A percentile compares a stretch with the other conserved stretches of the same genome.
Conservation (phyloP, 2,113 vertebrate species). For the Leucosticte australis region DNA sequence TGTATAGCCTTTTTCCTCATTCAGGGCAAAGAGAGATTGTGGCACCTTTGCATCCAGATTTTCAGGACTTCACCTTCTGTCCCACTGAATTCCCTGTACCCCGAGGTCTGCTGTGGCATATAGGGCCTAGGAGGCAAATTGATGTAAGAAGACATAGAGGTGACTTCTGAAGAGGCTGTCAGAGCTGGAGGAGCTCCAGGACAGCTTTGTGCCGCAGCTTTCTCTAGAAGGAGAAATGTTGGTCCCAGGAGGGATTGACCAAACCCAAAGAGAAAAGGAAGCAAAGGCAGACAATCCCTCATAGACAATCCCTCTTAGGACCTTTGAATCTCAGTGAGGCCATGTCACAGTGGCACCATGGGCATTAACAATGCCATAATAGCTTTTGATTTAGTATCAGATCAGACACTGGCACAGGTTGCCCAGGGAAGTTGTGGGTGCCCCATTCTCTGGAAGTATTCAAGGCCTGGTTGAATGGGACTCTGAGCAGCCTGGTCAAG, state of each 20-base stretch:
- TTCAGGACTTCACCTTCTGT: neutral
- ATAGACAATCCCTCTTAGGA: fast-evolving
- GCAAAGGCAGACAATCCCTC: neutral
- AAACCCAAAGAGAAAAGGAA: neutral
- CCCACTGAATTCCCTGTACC: neutral
- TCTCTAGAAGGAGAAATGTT: neutral
- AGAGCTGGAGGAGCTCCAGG: neutral
- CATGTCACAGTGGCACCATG: neutral
- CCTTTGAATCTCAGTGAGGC: neutral
- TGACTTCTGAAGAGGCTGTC: neutral
- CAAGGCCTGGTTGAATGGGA: neutral
- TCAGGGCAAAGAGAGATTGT: neutral
- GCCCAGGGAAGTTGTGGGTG: neutral
- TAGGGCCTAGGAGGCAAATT: neutral
- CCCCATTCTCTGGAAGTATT: neutral
- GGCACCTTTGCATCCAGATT: neutral
- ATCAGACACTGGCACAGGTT: neutral
- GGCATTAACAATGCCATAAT: neutral
- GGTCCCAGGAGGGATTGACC: neutral
- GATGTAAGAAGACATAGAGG: neutral
- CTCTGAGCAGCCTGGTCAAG: neutral
- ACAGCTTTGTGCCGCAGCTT: neutral
- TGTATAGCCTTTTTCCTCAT: neutral
- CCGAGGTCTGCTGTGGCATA: neutral
- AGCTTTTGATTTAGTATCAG: neutral